These are phyloP conservation scores for Rhogogaster chlorosoma DNA, from an alignment of 2,888 invertebrate genomes.

Conservation along the genomic window DNA sequence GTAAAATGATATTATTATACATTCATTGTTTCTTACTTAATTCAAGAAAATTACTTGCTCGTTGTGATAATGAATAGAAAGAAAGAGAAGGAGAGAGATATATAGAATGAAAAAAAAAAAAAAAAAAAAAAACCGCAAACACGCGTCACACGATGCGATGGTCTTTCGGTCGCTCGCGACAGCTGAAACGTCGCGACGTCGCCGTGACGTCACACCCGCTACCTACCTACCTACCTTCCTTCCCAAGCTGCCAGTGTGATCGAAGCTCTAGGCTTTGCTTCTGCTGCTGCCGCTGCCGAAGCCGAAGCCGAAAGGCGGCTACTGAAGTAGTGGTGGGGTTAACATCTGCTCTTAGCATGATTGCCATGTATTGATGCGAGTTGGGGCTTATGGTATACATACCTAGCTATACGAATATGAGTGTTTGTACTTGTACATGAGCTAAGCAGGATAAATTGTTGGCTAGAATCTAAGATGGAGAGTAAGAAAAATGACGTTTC, in stretches of 20 bases:
- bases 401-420: constrained; percentile 42
- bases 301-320: constrained; percentile 44
- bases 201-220: constrained; percentile 62
- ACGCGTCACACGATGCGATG: neutral
- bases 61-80: neutral
- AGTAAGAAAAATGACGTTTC: neutral
- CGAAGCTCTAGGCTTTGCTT: constrained; percentile 28
- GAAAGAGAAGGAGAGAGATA: neutral
- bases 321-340: constrained; percentile 65
- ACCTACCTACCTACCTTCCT: constrained; percentile 60
- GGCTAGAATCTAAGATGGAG: neutral
- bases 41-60: neutral
- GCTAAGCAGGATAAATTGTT: neutral
- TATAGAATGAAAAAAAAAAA: neutral
- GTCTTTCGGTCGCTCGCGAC: constrained; percentile 24
- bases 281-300: neutral
- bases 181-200: constrained; percentile 48
- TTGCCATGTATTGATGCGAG: constrained; percentile 74
- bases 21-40: neutral
- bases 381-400: constrained; percentile 66
- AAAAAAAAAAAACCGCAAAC: neutral
- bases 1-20: neutral
- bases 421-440: neutral
- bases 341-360: constrained; percentile 76
- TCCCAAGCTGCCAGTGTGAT: constrained; percentile 41